Evolutionary conservation across 2,888 invertebrate species (phyloP).

Genomic region (Limenitis camilla): DNA sequence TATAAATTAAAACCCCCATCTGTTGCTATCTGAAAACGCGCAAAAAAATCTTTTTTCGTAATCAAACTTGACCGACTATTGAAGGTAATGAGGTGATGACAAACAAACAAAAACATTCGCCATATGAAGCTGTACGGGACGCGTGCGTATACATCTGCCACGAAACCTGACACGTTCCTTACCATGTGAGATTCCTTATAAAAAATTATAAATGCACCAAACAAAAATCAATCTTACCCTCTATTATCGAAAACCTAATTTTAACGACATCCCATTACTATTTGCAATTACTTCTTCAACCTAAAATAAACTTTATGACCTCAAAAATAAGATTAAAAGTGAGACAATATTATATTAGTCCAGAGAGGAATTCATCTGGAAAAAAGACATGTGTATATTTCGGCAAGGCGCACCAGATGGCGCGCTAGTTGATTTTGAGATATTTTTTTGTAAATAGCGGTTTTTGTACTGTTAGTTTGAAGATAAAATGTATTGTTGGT

Average conservation of each 20-base stretch:
- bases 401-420: constrained; percentile 56
- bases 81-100: constrained; percentile 19
- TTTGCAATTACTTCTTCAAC: neutral
- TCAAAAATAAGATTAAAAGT: constrained; percentile 3
- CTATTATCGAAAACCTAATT: constrained; percentile 16
- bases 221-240: constrained; percentile 32
- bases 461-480: constrained; percentile 22
- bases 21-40: constrained; percentile 1
- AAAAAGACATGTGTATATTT: constrained; percentile 62
- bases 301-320: constrained; percentile 15
- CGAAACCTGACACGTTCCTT: constrained; percentile 68
- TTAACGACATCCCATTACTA: neutral
- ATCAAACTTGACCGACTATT: constrained; percentile 11
- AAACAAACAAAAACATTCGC: constrained; percentile 28
- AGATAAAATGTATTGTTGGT: constrained; percentile 14
- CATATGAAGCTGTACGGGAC: constrained; percentile 36
- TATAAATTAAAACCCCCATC: neutral
- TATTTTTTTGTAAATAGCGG: constrained; percentile 35
- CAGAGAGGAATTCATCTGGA: constrained; percentile 50
- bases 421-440: constrained; percentile 44
- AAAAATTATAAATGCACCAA: constrained; percentile 38
- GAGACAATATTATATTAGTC: neutral
- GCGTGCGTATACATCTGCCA: constrained; percentile 67
- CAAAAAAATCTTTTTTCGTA: constrained; percentile 2
- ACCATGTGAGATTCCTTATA: constrained; percentile 61